Percentiles rank a stretch among this genome's conserved stretches.
Conservation (phyloP, 2,113 vertebrate species). For the Elephantulus edwardii region DNA sequence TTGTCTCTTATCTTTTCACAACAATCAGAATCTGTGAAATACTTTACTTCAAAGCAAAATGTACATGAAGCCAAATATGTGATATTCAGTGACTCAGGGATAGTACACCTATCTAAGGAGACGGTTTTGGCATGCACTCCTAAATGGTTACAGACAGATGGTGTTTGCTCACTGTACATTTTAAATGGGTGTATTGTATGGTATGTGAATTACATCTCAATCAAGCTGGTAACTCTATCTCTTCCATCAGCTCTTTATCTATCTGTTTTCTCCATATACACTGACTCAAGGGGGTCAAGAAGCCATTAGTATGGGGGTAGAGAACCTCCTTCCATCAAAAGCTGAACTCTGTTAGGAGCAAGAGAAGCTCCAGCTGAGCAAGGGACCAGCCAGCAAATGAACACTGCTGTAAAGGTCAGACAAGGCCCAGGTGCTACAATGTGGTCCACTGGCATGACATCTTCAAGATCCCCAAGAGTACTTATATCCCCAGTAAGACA, state of each 20-base stretch:
- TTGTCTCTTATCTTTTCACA: too few species aligned
- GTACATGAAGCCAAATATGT: too few species aligned
- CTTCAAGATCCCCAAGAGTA: background rate
- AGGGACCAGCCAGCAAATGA: background rate
- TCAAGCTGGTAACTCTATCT: background rate
- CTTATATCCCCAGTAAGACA: background rate
- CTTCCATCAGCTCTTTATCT: too few species aligned
- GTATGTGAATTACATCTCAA: background rate
- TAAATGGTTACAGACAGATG: too few species aligned
- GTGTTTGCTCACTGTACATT: too few species aligned
- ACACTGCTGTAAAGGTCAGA: background rate
- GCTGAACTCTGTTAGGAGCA: background rate
- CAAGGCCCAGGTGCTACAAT: background rate
- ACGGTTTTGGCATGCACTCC: too few species aligned
- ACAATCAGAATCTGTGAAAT: too few species aligned
- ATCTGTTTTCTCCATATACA: background rate
- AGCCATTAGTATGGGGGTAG: accelerated
- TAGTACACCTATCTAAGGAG: too few species aligned
- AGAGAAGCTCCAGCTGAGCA: background rate
- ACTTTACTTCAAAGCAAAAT: too few species aligned
- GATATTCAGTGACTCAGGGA: too few species aligned
- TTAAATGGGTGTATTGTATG: background rate
- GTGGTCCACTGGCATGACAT: background rate
- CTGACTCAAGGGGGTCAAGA: background rate
- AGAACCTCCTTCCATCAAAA: background rate